Base-by-base conservation (phyloP, 92 coral and sea anemone genomes). In the Montipora capitata region DNA sequence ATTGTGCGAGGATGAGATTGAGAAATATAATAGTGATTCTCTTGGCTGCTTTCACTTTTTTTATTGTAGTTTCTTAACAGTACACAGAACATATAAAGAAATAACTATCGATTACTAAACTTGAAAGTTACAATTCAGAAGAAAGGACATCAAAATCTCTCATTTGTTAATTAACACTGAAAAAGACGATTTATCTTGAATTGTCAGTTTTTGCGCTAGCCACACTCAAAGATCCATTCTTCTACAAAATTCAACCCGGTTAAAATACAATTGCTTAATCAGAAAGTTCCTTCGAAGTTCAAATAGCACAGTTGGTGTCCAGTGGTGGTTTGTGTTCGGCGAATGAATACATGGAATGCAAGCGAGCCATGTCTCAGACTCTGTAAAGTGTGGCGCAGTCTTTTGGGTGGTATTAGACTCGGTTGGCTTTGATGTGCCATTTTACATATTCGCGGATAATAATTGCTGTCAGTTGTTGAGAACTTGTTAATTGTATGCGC, bases 351-450 rank as follows among this genome's bases (percentile, higher is more conserved):
- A 61, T 1, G 68, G 20, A 16, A 63, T 63, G 17, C 18, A 0
- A 63, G 9, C 18, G 9, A 63, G 10, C 52, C 39, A 16, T 7
- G 17, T 59, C 15, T 63, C 6, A n/a, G 18, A 63, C 27, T 16
- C 27, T 20, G 10, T 38, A 43, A 27, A 1, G 20, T 9, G 44
- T 67, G 9, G n/a, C 63, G 48, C 10, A n/a, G 52, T 12, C 68
- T 81, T 81, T 67, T 42, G 72, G 10, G 6, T 20, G 13, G 51
- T 39, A 41, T 82, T 83, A 58, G 48, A 17, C 18, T 70, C 79
- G 79, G 87, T 39, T 42, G 18, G 10, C 87, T 83, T 72, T 83
- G 80, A 83, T 83, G 79, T 57, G 43, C 18, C 42, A 52, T 81
- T 81, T 52, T 35, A 38, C 85, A 35, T 68, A 56, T 81, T 69